Evolutionary conservation across 37 sponge, comb jelly and placozoan species (phyloP), one percentile per base, ranked within the genome.

Genomic region (Halisarca cf. caerulea): DNA sequence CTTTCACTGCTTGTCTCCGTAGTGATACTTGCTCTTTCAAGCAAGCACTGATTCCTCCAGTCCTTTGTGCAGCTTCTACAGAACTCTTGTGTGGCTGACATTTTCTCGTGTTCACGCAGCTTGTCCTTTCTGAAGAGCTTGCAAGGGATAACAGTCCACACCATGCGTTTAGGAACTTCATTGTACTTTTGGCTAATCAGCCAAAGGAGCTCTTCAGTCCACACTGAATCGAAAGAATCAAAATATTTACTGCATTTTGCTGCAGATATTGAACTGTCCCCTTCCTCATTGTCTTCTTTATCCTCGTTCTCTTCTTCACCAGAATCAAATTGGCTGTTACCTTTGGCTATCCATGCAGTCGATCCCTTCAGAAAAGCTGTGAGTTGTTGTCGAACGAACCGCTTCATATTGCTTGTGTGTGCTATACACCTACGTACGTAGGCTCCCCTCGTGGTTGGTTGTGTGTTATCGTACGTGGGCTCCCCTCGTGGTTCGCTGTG

Each of bases 71-170:
- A 27, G 47, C 4, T 6, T 44, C 3, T 3, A 69, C 32, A 32
- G 84, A 24, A 28, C 40, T 72, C 72, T 36, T 66, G 72, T 83
- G 84, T 20, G 47, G 41, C 11, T 83, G 20, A 27, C 72, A 83
- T 11, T n/a, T 40, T 25, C 18, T 36, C 32, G 47, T 83, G 72
- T 32, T 83, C 18, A 41, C 18, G 53, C 6, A 83, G 8, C 47
- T 83, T 83, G 58, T 69, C 72, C 47, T 70, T 83, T 66, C 72
- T 53, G 38, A 70, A 68, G 15, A 27, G 71, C 28, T 25, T 72
- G 36, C 84, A 83, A 4, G 84, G 84, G 4, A 47, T 69, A 25
- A 11, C 33, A 32, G 68, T 69, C 84, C 72, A 83, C 9, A 75
- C 40, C 40, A 15, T 32, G 20, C 25, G 9, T 11, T n/a, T 38